Conservation (phyloP, 2,113 vertebrate genomes). For the Tychaedon coryphoeus region DNA sequence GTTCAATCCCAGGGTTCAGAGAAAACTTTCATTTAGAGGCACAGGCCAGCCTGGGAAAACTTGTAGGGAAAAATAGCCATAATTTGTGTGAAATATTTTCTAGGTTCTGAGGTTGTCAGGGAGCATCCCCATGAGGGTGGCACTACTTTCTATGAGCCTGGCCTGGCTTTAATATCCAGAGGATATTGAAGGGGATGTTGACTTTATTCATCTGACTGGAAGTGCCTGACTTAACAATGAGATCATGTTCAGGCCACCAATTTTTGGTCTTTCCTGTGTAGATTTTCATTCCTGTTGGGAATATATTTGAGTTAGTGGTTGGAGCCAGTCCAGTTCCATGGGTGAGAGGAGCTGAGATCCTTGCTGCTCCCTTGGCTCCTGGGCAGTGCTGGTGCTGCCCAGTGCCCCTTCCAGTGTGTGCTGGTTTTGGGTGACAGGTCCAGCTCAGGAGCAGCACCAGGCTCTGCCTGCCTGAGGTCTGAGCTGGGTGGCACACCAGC, state of each 20-base stretch:
- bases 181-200: not conserved
- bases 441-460: not conserved
- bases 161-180: not conserved
- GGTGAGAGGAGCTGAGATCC: not conserved
- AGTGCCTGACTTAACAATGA: not conserved
- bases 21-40: not conserved
- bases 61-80: not conserved
- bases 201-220: not conserved
- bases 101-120: not conserved
- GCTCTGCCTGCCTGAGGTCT: not conserved
- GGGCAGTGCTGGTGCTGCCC: not conserved
- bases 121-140: not conserved
- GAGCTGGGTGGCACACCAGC: not conserved
- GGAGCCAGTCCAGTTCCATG: not conserved
- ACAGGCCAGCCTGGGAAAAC: not conserved
- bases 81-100: not conserved
- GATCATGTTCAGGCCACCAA: not conserved
- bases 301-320: not conserved
- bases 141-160: not conserved
- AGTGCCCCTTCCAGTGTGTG: not conserved
- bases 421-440: not conserved
- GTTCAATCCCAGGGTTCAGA: not conserved
- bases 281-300: not conserved
- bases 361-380: rapidly evolving
- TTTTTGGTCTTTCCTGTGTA: not conserved